Percentiles rank a stretch among this genome's conserved stretches.
Conservation (phyloP, 2,797 vertebrate species). For the Silurus aristotelis region DNA sequence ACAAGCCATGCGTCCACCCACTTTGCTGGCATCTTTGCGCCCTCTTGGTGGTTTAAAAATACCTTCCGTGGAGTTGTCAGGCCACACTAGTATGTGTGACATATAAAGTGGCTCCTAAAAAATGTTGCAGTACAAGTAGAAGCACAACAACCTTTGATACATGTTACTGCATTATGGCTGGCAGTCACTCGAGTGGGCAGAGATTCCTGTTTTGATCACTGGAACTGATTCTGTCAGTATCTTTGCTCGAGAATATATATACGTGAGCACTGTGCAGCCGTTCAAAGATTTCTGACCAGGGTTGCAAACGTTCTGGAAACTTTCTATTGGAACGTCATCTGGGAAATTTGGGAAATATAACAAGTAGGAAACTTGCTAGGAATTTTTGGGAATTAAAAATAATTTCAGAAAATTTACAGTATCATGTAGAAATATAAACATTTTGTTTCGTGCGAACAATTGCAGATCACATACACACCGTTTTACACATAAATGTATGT, state of each 20-base stretch:
- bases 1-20: background rate
- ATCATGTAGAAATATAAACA: too few relatives aligned
- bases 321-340: too few relatives aligned
- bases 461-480: too few relatives aligned
- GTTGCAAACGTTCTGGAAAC: too few relatives aligned
- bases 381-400: too few relatives aligned
- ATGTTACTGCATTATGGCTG: background rate
- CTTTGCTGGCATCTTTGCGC: background rate
- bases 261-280: background rate
- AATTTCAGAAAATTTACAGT: too few relatives aligned
- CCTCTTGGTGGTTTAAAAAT: background rate
- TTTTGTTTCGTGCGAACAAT: too few relatives aligned
- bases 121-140: background rate
- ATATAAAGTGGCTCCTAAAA: background rate
- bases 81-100: background rate
- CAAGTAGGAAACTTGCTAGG: too few relatives aligned
- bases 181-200: background rate
- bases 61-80: background rate
- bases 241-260: background rate
- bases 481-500: too few relatives aligned
- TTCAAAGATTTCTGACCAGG: background rate
- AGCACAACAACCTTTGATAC: background rate
- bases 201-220: slow-evolving; percentile 2
- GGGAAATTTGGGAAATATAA: too few relatives aligned
- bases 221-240: background rate